These are phyloP conservation scores for Benthosema pterotum DNA, from an alignment of 2,797 vertebrate genomes.

Conservation along the genomic window DNA sequence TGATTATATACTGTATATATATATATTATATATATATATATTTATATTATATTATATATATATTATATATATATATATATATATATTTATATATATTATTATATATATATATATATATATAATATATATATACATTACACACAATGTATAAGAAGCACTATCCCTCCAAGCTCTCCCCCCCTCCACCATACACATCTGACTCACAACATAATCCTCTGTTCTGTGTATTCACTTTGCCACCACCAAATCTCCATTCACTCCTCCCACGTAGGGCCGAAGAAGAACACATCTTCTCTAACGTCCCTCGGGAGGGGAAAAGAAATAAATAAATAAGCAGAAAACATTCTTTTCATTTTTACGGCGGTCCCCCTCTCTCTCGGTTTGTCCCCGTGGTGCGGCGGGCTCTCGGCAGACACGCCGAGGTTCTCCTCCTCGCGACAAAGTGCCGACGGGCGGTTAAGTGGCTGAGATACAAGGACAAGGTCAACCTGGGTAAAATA, in stretches of 20 bases:
- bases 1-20: no score
- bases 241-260: no score
- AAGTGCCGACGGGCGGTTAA: conserved; percentile 44
- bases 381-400: conserved; percentile 33
- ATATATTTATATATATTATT: no score
- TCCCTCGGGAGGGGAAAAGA: conserved; percentile 40
- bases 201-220: conserved; percentile 13
- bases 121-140: no score
- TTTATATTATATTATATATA: no score
- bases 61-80: no score
- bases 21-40: no score
- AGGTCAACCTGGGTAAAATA: conserved; percentile 49
- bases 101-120: no score
- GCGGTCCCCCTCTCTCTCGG: conserved; percentile 32
- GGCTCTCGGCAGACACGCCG: conserved; percentile 54
- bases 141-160: no score
- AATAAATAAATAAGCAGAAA: conserved; percentile 55
- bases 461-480: conserved; percentile 45
- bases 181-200: no score
- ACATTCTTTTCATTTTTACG: conserved; percentile 37
- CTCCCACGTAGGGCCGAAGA: no score
- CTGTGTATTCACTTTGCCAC: conserved; percentile 29
- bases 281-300: conserved; percentile 2
- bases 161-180: no score
- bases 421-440: conserved; percentile 54